These are phyloP conservation scores for Piprites chloris DNA, from an alignment of 2,113 vertebrate species.

Conservation along the genomic window DNA sequence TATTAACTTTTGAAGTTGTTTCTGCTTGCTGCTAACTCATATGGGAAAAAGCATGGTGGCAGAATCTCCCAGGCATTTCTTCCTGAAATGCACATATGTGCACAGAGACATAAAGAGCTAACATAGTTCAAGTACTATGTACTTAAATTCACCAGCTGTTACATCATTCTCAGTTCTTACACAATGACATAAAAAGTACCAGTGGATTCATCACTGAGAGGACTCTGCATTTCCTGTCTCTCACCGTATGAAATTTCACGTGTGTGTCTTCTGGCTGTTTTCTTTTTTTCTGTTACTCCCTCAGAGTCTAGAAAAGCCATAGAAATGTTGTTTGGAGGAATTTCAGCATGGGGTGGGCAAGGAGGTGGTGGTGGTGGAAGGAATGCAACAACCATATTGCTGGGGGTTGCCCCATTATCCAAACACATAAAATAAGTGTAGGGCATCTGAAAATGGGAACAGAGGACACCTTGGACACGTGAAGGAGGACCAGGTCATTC, in stretches of 20 bases:
- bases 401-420: neutral
- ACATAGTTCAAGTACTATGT: neutral
- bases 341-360: accelerated
- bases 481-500: neutral
- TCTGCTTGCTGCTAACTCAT: neutral
- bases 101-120: neutral
- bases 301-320: neutral
- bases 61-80: neutral
- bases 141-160: neutral
- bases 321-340: neutral
- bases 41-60: neutral
- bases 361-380: neutral
- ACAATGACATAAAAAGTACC: neutral
- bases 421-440: neutral
- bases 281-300: neutral
- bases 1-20: neutral
- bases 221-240: neutral
- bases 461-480: accelerated
- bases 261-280: neutral
- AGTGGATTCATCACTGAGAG: neutral
- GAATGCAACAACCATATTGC: neutral
- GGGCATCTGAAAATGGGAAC: neutral
- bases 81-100: neutral
- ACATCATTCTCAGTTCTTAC: neutral
- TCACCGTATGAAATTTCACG: neutral